phyloP scores from a whole-genome alignment of 2,113 vertebrate genomes.

The Trachemys scripta region DNA sequence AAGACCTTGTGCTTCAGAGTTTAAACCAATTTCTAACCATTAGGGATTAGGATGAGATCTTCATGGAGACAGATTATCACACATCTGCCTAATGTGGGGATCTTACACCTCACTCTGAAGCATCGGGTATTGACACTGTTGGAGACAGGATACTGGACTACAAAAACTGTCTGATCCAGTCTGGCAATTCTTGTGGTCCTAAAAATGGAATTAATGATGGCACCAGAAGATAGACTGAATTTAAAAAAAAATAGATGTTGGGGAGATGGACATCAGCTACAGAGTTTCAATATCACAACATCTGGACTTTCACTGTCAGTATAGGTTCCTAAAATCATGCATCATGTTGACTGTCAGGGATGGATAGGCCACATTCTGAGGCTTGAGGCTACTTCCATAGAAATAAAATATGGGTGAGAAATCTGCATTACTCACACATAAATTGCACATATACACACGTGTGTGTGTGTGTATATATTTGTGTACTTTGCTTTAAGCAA shows the following conservation, averaged over 20 bases:
- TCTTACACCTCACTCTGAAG: background rate
- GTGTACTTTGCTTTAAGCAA: background rate
- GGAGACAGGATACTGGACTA: background rate
- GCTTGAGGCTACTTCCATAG: background rate
- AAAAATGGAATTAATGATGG: background rate
- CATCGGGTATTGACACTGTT: background rate
- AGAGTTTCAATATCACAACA: slow-evolving; percentile 55
- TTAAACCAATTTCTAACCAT: background rate
- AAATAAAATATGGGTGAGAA: slow-evolving; percentile 15
- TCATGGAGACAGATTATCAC: background rate
- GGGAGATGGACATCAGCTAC: slow-evolving; percentile 10
- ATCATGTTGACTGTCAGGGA: background rate
- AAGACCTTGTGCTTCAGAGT: background rate
- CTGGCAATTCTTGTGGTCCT: background rate
- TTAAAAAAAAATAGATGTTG: slow-evolving; percentile 13
- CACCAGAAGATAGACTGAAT: background rate
- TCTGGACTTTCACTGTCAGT: background rate
- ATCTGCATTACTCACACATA: background rate
- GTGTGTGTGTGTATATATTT: slow-evolving; percentile 6
- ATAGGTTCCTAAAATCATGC: background rate
- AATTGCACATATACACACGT: background rate
- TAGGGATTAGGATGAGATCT: background rate
- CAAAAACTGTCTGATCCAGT: background rate
- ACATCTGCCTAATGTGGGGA: background rate
- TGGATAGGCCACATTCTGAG: background rate